Conservation (phyloP, 2,888 invertebrate genomes). For the Sturmia bella region DNA sequence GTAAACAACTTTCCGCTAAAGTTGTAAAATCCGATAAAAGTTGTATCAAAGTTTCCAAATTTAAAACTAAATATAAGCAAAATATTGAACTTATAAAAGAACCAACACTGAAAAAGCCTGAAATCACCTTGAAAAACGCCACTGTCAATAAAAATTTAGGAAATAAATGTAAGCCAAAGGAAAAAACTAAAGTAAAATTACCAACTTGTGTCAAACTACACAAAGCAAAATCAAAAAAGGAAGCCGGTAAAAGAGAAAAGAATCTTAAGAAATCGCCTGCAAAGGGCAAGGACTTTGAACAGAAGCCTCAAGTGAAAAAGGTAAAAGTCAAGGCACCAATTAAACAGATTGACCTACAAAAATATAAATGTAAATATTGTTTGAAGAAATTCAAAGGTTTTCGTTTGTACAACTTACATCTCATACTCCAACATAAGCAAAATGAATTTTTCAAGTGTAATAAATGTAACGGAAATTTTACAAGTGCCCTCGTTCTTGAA, state of each 20-base stretch:
- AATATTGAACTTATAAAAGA: slow-evolving; percentile 2
- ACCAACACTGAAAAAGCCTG: slow-evolving; percentile 1
- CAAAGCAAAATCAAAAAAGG: slow-evolving; percentile 48
- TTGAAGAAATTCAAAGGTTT: slow-evolving; percentile 69
- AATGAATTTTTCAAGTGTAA: slow-evolving; percentile 58
- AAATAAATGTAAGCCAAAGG: slow-evolving; percentile 54
- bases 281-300: slow-evolving; percentile 14
- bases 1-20: slow-evolving; percentile 26
- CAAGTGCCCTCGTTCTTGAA: background rate
- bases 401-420: slow-evolving; percentile 66
- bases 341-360: slow-evolving; percentile 67
- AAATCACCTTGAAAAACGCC: slow-evolving; percentile 2
- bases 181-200: slow-evolving; percentile 13
- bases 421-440: slow-evolving; percentile 53
- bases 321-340: slow-evolving; percentile 67
- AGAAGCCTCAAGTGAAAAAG: slow-evolving; percentile 42
- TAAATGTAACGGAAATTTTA: slow-evolving; percentile 40
- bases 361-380: slow-evolving; percentile 70
- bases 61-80: background rate
- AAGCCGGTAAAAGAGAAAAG: slow-evolving; percentile 4
- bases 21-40: slow-evolving; percentile 14
- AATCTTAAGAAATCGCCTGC: slow-evolving; percentile 18
- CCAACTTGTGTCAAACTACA: slow-evolving; percentile 30
- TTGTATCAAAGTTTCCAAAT: slow-evolving; percentile 39
- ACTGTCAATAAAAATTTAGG: slow-evolving; percentile 23